Conservation (phyloP, 1,140 invertebrate species). For the Bombus picipes region DNA sequence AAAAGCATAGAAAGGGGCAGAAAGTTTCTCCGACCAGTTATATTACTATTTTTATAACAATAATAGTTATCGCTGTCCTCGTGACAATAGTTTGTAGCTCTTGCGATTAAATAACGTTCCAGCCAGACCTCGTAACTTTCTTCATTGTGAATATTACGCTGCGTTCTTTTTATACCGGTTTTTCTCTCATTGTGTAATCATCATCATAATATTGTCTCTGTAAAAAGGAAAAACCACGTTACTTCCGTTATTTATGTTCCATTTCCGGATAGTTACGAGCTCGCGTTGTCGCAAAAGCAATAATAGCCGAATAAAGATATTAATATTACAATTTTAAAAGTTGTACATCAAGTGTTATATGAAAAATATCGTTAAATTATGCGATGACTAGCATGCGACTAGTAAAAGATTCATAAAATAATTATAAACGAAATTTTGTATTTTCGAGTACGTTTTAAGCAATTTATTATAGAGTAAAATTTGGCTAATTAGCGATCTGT, state of each 20-base stretch:
- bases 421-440: not conserved
- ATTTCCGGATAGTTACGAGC: constrained; percentile 8
- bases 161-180: not conserved
- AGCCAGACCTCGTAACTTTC: constrained; percentile 2
- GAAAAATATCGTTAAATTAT: too few species aligned
- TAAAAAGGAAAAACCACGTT: not conserved
- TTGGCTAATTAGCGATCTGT: not conserved
- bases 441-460: not conserved
- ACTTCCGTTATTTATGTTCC: constrained; percentile 20
- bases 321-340: not conserved
- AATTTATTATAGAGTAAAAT: not conserved
- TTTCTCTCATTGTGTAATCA: not conserved
- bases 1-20: not conserved
- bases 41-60: constrained; percentile 47
- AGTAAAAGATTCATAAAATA: not conserved
- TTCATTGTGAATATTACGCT: not conserved
- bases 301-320: not conserved
- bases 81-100: not conserved
- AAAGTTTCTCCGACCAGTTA: constrained; percentile 19
- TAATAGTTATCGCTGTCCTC: constrained; percentile 7
- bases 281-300: constrained; percentile 3
- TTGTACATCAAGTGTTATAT: not conserved
- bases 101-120: constrained; percentile 35
- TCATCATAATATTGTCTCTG: not conserved
- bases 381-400: not conserved